Conservation (phyloP, 2,113 vertebrate species). For the Boulengeromyrus knoepffleri region DNA sequence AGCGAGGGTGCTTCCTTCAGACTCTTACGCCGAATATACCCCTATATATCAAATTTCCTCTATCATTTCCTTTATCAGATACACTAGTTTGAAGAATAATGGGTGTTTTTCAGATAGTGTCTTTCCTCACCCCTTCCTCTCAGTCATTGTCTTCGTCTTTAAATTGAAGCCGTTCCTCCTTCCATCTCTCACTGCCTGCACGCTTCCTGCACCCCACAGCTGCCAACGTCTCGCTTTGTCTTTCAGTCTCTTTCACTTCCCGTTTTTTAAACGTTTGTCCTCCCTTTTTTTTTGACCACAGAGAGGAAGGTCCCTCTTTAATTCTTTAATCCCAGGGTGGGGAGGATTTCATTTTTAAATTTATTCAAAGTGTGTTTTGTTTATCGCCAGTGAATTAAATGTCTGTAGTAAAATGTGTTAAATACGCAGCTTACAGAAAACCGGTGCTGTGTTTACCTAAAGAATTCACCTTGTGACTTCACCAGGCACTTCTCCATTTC, state of each 20-base stretch:
- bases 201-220: conserved; percentile 10
- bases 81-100: neutral
- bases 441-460: neutral
- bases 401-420: neutral
- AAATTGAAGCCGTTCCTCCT: neutral
- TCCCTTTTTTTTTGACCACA: neutral
- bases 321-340: neutral
- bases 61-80: neutral
- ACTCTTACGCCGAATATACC: neutral
- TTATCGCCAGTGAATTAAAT: neutral
- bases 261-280: conserved; percentile 21
- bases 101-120: neutral
- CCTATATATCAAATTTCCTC: neutral
- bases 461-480: neutral
- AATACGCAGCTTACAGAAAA: neutral
- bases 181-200: conserved; percentile 27
- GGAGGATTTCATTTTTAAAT: neutral
- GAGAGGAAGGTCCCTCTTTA: neutral
- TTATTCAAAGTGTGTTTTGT: neutral
- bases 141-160: conserved; percentile 20
- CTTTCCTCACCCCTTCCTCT: conserved; percentile 10
- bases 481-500: neutral
- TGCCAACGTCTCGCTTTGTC: neutral
- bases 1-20: neutral
- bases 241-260: conserved; percentile 8